Percentiles rank a stretch among this genome's conserved stretches.
These are phyloP conservation scores for Anguilla obscura DNA, from an alignment of 2,797 vertebrate genomes.

Conservation along the genomic window DNA sequence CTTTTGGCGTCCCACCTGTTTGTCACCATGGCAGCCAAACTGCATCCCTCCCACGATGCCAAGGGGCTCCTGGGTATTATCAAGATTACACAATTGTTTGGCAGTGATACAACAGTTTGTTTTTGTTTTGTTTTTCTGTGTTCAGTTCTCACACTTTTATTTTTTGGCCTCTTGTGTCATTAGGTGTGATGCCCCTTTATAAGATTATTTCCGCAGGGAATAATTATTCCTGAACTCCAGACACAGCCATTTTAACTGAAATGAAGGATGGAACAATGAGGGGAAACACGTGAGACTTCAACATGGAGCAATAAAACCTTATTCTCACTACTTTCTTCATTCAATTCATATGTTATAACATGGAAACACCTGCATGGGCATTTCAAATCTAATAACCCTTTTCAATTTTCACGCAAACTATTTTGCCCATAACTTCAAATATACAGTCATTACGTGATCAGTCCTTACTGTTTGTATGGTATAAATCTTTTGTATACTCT, in stretches of 20 bases:
- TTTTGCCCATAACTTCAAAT: neutral
- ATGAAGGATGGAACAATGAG: neutral
- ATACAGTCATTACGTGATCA: neutral
- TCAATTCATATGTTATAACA: neutral
- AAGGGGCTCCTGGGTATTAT: neutral
- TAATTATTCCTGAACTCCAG: neutral
- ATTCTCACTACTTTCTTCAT: neutral
- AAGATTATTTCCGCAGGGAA: neutral
- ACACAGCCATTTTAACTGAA: neutral
- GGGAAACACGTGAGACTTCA: neutral
- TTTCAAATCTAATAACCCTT: neutral
- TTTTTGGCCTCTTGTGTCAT: neutral
- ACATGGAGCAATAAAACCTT: neutral
- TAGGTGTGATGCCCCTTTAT: neutral
- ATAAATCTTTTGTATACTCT: neutral
- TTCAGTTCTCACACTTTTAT: neutral
- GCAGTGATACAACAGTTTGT: neutral
- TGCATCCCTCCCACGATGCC: neutral
- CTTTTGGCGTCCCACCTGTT: slow-evolving; percentile 4
- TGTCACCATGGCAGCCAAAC: slow-evolving; percentile 9
- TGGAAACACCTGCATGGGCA: neutral
- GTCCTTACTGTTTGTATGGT: neutral
- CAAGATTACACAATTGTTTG: neutral
- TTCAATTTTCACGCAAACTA: neutral
- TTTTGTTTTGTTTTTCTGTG: neutral